Conservation (phyloP, 2,113 vertebrate species). For the Coreoperca whiteheadi region DNA sequence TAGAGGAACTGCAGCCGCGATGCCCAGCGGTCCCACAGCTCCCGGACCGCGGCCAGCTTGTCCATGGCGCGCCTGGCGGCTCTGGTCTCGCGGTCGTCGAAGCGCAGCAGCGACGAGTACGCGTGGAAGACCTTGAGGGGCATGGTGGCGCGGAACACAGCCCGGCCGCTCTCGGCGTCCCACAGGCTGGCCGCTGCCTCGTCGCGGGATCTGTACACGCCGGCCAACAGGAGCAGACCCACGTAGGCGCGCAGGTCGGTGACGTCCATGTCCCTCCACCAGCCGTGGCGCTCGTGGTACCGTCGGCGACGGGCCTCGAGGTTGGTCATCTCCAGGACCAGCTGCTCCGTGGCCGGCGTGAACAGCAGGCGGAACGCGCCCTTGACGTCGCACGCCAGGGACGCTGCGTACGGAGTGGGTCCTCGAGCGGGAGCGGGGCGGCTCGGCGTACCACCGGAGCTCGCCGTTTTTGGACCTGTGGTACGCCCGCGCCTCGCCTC, state of each 20-base stretch:
- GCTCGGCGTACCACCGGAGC: too few species aligned
- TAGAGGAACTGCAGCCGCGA: slow-evolving; percentile 11
- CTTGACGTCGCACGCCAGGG: too few species aligned
- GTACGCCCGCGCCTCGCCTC: too few species aligned
- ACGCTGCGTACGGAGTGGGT: too few species aligned
- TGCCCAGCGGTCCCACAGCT: slow-evolving; percentile 14
- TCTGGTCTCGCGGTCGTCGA: slow-evolving; percentile 4
- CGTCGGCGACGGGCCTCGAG: too few species aligned
- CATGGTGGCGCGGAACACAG: slow-evolving; percentile 9
- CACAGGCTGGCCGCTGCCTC: slow-evolving; percentile 17
- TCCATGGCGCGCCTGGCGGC: not conserved
- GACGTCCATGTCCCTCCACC: too few species aligned
- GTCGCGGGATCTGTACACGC: slow-evolving; percentile 6
- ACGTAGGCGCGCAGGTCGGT: not conserved
- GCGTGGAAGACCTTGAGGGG: slow-evolving; percentile 2
- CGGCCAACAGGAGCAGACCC: not conserved
- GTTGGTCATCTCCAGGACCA: too few species aligned
- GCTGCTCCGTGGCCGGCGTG: too few species aligned
- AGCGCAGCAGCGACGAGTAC: not conserved
- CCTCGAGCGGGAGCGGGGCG: too few species aligned
- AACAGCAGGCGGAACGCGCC: too few species aligned
- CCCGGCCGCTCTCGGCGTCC: slow-evolving; percentile 7
- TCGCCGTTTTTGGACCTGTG: too few species aligned
- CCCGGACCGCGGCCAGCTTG: not conserved
- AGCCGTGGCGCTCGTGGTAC: too few species aligned